These are phyloP conservation scores for Abscondita cerata DNA, from an alignment of 2,888 invertebrate species.

Conservation along the genomic window DNA sequence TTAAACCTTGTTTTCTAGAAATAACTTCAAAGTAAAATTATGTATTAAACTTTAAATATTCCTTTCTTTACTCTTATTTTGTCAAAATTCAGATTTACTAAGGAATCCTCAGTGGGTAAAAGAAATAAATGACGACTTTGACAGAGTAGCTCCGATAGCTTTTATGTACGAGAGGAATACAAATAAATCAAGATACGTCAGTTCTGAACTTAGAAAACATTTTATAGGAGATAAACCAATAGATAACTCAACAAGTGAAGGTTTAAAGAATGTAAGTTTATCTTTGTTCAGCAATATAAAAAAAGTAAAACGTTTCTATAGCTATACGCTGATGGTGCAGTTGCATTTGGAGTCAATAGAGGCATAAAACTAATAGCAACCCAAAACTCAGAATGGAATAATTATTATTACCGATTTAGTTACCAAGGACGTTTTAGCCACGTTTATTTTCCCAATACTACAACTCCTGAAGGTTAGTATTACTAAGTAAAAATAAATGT, in stretches of 20 bases:
- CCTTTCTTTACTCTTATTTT: no score
- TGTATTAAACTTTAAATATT: no score
- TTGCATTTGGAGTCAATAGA: constrained; percentile 67
- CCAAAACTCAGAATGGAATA: constrained; percentile 49
- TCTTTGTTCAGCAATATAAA: no score
- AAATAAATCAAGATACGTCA: constrained; percentile 61
- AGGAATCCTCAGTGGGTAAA: constrained; percentile 62
- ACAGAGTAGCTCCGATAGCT: constrained; percentile 68
- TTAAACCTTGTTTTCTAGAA: no score
- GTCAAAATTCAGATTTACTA: constrained; percentile 63
- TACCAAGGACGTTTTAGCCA: constrained; percentile 68
- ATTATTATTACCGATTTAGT: constrained; percentile 40
- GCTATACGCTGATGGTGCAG: constrained; percentile 67
- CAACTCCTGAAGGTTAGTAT: constrained; percentile 48
- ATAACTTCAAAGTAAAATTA: no score
- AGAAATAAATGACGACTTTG: constrained; percentile 67
- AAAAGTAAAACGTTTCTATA: constrained; percentile 43
- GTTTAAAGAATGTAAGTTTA: constrained; percentile 52
- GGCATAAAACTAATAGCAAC: constrained; percentile 64
- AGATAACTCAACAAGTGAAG: constrained; percentile 52
- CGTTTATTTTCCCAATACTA: constrained; percentile 61
- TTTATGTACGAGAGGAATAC: constrained; percentile 67
- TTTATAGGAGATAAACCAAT: constrained; percentile 60
- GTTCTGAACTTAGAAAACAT: constrained; percentile 59
- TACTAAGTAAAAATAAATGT: background rate